Percentiles rank a stretch among this genome's conserved stretches.
These are phyloP conservation scores for Agriopis marginaria DNA, from an alignment of 2,888 invertebrate genomes.

Conservation along the genomic window DNA sequence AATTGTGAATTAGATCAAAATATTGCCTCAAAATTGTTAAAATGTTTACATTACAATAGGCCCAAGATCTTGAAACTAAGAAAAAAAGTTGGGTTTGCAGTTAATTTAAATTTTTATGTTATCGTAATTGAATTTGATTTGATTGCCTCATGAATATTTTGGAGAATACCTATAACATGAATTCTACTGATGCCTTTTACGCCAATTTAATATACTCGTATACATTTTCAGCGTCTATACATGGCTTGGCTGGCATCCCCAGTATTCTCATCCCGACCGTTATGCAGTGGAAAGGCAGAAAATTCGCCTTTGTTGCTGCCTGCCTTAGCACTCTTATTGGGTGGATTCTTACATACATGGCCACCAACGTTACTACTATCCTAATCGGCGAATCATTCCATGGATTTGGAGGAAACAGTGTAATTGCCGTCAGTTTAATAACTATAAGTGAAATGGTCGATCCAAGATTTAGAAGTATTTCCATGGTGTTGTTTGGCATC, in stretches of 20 bases:
- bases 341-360: constrained; percentile 39
- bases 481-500: constrained; percentile 38
- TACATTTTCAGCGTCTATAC: constrained; percentile 43
- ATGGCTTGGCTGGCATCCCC: constrained; percentile 40
- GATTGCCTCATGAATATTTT: too few relatives aligned
- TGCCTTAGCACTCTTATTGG: constrained; percentile 40
- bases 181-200: background rate
- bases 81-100: too few relatives aligned
- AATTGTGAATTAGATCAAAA: too few relatives aligned
- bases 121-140: too few relatives aligned
- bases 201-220: background rate
- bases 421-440: constrained; percentile 41
- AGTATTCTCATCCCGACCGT: constrained; percentile 42
- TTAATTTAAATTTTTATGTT: too few relatives aligned
- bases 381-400: constrained; percentile 39
- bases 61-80: too few relatives aligned
- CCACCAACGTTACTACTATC: constrained; percentile 27
- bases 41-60: too few relatives aligned
- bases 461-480: constrained; percentile 39
- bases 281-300: constrained; percentile 45
- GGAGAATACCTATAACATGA: background rate
- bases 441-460: constrained; percentile 46
- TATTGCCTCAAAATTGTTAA: too few relatives aligned
- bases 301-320: constrained; percentile 40
- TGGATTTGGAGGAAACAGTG: constrained; percentile 43